These are phyloP conservation scores for Halichoeres trimaculatus DNA, from an alignment of 2,113 vertebrate species.

Conservation along the genomic window DNA sequence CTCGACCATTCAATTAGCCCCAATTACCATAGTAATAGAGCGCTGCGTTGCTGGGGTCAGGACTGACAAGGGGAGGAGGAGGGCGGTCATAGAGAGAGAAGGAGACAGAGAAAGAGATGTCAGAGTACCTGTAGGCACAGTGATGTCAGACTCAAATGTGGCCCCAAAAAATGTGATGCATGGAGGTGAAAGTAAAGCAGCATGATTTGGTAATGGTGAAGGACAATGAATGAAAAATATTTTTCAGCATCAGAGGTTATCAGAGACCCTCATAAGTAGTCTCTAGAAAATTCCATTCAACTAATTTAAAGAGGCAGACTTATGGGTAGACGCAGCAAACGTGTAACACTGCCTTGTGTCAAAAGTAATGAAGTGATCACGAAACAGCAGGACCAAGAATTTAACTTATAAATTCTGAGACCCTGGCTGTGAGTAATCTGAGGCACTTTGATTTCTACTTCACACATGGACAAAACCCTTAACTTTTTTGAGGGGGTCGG, in stretches of 20 bases:
- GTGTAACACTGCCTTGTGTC: too few species aligned
- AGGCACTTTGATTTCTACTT: too few species aligned
- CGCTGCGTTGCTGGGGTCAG: conserved; percentile 78
- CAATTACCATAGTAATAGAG: conserved; percentile 88
- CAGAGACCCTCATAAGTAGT: conserved; percentile 2
- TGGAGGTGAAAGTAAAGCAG: conserved; percentile 19
- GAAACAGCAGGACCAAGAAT: too few species aligned
- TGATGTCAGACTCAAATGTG: conserved; percentile 29
- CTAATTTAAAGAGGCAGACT: conserved; percentile 38
- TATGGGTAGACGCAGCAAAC: background rate
- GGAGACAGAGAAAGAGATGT: conserved; percentile 54
- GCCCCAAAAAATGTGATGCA: conserved; percentile 1
- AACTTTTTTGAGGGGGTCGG: too few species aligned
- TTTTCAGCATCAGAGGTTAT: background rate
- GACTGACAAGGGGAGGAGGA: conserved; percentile 83
- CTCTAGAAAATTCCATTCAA: conserved; percentile 9
- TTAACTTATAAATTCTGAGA: too few species aligned
- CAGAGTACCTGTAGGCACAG: conserved; percentile 57
- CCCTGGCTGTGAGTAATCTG: too few species aligned
- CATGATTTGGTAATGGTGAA: conserved; percentile 15
- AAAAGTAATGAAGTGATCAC: too few species aligned
- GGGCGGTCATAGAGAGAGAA: conserved; percentile 62
- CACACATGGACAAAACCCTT: too few species aligned
- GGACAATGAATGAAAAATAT: conserved; percentile 11
- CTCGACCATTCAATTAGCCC: conserved; percentile 86